A percentile compares a stretch with the other conserved stretches of the same genome.
Evolutionary conservation across 2,797 vertebrate species (phyloP).

Genomic region (Yasuhikotakia modesta): DNA sequence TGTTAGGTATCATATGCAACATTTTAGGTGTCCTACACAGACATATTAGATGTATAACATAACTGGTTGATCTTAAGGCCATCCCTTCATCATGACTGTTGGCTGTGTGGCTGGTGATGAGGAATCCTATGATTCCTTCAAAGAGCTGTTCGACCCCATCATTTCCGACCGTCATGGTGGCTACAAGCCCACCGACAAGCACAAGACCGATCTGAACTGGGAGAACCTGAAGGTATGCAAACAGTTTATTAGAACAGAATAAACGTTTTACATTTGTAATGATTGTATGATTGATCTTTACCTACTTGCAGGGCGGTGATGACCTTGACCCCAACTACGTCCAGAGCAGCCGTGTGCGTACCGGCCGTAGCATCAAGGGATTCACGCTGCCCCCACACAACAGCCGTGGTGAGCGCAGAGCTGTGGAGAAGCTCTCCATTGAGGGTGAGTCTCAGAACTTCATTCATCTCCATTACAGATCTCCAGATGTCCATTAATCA

Average conservation of each 20-base stretch:
- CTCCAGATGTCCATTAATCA: no score
- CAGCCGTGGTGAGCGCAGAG: constrained; percentile 86
- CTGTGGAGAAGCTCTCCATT: constrained; percentile 84
- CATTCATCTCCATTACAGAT: no score
- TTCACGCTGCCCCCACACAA: constrained; percentile 84
- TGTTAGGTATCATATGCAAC: no score
- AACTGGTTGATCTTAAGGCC: constrained; percentile 75
- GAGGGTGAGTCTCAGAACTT: constrained; percentile 82
- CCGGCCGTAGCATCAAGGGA: constrained; percentile 84
- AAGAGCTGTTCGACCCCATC: constrained; percentile 88
- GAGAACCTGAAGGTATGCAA: constrained; percentile 94
- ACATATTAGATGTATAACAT: no score
- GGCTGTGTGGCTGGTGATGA: constrained; percentile 93
- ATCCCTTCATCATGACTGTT: constrained; percentile 97
- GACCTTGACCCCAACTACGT: constrained; percentile 85
- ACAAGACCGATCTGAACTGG: constrained; percentile 92
- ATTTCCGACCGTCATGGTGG: constrained; percentile 90
- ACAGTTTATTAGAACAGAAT: no score
- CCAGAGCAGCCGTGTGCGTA: constrained; percentile 82
- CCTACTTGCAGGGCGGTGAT: no score
- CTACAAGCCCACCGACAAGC: constrained; percentile 91
- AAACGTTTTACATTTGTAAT: no score
- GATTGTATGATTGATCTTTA: no score
- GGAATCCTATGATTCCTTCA: constrained; percentile 88
- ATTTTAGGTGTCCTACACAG: no score